Evolutionary conservation across 2,888 invertebrate genomes (phyloP).

Genomic region (Argyra leucocephala): DNA sequence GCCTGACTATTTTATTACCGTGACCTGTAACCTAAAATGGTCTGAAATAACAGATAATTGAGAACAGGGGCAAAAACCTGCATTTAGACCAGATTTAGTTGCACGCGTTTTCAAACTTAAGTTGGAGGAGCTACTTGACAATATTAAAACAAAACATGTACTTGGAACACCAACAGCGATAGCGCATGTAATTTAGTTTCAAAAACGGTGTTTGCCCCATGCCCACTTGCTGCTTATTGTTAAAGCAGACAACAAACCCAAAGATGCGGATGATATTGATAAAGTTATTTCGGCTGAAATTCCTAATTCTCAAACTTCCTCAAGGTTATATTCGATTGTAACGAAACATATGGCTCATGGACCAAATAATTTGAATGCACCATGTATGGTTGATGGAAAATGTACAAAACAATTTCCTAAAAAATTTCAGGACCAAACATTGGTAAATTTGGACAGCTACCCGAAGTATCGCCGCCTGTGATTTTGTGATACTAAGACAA

Average conservation of each 20-base stretch:
- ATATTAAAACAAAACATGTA: not conserved
- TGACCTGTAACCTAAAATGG: conserved; percentile 14
- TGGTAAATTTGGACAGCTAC: no score
- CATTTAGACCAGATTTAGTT: conserved; percentile 7
- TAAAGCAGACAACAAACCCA: conserved; percentile 27
- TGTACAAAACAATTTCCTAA: conserved; percentile 35
- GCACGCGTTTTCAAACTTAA: conserved; percentile 11
- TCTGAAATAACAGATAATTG: conserved; percentile 5
- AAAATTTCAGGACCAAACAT: not conserved
- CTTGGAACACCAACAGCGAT: not conserved
- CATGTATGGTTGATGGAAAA: conserved; percentile 31
- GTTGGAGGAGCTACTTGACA: not conserved
- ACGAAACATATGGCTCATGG: conserved; percentile 35
- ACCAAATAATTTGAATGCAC: conserved; percentile 23
- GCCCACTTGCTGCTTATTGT: conserved; percentile 25
- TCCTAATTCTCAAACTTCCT: conserved; percentile 18
- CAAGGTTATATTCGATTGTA: conserved; percentile 26
- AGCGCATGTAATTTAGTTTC: conserved; percentile 26
- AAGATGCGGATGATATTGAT: conserved; percentile 27
- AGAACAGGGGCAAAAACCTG: conserved; percentile 9
- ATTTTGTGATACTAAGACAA: no score
- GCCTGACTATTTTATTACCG: conserved; percentile 24
- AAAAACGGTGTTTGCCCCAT: conserved; percentile 31
- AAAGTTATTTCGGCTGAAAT: conserved; percentile 20
- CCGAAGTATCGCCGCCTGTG: no score